A percentile compares a stretch with the other conserved stretches of the same genome.
These are phyloP conservation scores for Acrossocheilus wenchowensis DNA, from an alignment of 2,797 vertebrate genomes.

Conservation along the genomic window DNA sequence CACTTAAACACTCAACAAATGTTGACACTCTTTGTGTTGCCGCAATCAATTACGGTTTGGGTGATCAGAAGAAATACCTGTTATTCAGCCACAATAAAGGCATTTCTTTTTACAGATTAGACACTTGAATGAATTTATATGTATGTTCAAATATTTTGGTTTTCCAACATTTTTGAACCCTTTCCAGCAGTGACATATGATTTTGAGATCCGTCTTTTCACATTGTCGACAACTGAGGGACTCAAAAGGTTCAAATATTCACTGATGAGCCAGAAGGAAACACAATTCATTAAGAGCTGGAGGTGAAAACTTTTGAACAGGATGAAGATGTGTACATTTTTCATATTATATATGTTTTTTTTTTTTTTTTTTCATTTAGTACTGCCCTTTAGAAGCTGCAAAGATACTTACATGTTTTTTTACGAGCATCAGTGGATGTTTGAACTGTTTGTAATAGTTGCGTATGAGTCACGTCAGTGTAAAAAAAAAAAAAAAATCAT, in stretches of 20 bases:
- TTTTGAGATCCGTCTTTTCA: background rate
- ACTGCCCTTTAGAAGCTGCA: no score
- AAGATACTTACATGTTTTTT: no score
- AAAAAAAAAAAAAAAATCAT: no score
- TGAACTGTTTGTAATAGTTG: no score
- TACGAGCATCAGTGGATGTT: no score
- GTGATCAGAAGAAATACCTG: background rate
- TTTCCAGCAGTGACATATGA: background rate
- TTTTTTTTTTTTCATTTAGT: no score
- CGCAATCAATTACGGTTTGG: conserved; percentile 11
- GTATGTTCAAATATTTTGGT: background rate
- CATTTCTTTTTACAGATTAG: background rate
- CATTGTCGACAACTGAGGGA: background rate
- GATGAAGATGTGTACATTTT: no score
- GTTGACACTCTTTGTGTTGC: conserved; percentile 9
- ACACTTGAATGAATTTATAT: background rate
- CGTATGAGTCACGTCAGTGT: no score
- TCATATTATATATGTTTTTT: no score
- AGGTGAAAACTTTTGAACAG: no score
- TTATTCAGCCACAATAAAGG: background rate
- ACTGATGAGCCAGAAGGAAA: background rate
- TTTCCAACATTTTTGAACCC: background rate
- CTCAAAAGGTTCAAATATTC: background rate
- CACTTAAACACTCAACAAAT: background rate
- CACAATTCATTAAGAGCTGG: no score